These are phyloP conservation scores for Eriocheir sinensis DNA, from an alignment of 1,140 invertebrate genomes.

Conservation along the genomic window DNA sequence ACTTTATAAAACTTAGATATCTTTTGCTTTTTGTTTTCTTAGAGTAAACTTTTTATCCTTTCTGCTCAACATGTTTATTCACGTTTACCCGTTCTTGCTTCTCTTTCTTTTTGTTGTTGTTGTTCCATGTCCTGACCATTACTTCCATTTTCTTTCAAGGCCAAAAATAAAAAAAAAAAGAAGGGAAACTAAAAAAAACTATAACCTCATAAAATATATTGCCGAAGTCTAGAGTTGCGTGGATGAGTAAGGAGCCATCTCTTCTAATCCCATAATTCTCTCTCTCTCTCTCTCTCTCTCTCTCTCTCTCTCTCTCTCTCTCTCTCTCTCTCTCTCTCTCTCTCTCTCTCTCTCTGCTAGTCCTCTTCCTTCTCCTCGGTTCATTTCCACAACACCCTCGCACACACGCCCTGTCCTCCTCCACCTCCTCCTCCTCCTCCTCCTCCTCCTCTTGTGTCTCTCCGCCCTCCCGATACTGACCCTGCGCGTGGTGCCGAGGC, in stretches of 20 bases:
- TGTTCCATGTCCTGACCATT: too few species aligned
- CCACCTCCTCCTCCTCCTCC: too few species aligned
- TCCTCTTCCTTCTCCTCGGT: background rate
- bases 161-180: too few species aligned
- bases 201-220: too few species aligned
- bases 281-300: conserved; percentile 49
- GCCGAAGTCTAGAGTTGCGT: background rate
- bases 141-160: too few species aligned
- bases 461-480: background rate
- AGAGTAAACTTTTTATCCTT: too few species aligned
- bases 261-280: conserved; percentile 13
- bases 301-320: conserved; percentile 26
- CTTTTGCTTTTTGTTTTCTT: too few species aligned
- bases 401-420: background rate
- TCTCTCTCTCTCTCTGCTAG: conserved; percentile 30
- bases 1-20: too few species aligned
- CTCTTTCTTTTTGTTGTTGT: too few species aligned
- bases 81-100: too few species aligned
- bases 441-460: background rate
- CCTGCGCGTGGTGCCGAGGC: background rate
- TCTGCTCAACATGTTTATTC: too few species aligned
- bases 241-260: background rate
- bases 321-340: conserved; percentile 37
- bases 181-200: too few species aligned
- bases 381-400: background rate